Percentiles rank a stretch among this genome's conserved stretches.
phyloP scores from a whole-genome alignment of 2,113 vertebrate genomes.

The Setophaga kirtlandii region DNA sequence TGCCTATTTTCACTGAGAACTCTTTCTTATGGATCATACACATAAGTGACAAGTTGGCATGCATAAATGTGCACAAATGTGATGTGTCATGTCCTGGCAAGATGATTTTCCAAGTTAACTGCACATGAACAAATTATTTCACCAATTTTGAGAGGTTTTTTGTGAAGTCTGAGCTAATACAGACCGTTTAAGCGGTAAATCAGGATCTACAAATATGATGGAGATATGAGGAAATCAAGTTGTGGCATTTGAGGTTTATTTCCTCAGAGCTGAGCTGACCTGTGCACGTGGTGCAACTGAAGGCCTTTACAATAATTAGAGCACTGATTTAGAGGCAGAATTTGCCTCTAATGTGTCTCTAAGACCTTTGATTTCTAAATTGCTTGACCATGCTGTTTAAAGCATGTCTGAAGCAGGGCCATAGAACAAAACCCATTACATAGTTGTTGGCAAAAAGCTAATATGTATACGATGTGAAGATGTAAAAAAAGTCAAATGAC shows the following conservation, averaged over 20 bases:
- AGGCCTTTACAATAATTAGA: background rate
- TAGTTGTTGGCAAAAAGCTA: background rate
- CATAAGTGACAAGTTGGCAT: background rate
- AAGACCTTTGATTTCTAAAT: background rate
- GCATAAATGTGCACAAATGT: background rate
- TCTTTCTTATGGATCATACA: background rate
- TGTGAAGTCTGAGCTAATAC: background rate
- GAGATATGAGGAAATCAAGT: background rate
- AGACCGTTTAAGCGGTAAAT: background rate
- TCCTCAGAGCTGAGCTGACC: background rate
- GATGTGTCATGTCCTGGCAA: background rate
- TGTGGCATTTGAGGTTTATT: background rate
- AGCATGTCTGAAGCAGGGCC: background rate
- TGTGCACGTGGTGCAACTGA: rapidly evolving
- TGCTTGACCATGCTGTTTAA: background rate
- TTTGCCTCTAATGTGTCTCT: background rate
- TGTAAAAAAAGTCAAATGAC: background rate
- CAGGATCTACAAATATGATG: background rate
- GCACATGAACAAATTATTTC: background rate
- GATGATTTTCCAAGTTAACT: background rate
- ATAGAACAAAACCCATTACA: background rate
- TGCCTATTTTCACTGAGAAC: background rate
- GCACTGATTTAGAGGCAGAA: background rate
- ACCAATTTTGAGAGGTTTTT: background rate
- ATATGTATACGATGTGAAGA: background rate